Percentiles rank a stretch among this genome's conserved stretches.
Evolutionary conservation across 2,888 invertebrate species (phyloP).

Genomic region (Zaprionus obscuricornis): DNA sequence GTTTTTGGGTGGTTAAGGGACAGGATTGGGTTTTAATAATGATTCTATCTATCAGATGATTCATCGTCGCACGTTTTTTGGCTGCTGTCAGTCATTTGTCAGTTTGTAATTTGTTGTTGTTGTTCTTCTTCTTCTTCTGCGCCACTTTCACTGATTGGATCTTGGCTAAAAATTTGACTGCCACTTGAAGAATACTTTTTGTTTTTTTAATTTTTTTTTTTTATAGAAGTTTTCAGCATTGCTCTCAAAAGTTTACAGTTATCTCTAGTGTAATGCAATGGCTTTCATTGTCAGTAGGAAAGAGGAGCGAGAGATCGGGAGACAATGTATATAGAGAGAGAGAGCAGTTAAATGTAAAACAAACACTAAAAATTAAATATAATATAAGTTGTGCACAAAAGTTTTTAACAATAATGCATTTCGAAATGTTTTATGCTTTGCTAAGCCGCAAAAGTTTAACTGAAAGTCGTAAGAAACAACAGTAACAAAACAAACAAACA

Average conservation of each 20-base stretch:
- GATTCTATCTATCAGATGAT: conserved; percentile 51
- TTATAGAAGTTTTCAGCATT: background rate
- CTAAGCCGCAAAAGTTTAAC: conserved; percentile 52
- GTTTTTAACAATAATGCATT: conserved; percentile 63
- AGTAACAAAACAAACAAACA: background rate
- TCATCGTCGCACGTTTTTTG: conserved; percentile 39
- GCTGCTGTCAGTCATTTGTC: conserved; percentile 61
- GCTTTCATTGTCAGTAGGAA: no score
- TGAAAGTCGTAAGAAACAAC: conserved; percentile 26
- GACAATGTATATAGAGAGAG: no score
- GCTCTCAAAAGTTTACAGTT: conserved; percentile 4
- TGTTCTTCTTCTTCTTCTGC: background rate
- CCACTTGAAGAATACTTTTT: no score
- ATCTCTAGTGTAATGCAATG: conserved; percentile 6
- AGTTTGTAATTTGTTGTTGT: conserved; percentile 14
- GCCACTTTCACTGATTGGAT: conserved; percentile 61
- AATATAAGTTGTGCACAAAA: conserved; percentile 32
- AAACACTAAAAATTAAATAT: conserved; percentile 32
- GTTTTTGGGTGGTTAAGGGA: conserved; percentile 7
- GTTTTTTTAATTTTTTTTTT: no score
- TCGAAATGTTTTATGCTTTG: conserved; percentile 66
- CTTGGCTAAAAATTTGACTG: no score
- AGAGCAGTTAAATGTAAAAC: background rate
- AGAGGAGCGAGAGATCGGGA: no score
- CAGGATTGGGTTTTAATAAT: conserved; percentile 20